phyloP scores from a whole-genome alignment of 2,113 vertebrate genomes.

The Nanger granti region DNA sequence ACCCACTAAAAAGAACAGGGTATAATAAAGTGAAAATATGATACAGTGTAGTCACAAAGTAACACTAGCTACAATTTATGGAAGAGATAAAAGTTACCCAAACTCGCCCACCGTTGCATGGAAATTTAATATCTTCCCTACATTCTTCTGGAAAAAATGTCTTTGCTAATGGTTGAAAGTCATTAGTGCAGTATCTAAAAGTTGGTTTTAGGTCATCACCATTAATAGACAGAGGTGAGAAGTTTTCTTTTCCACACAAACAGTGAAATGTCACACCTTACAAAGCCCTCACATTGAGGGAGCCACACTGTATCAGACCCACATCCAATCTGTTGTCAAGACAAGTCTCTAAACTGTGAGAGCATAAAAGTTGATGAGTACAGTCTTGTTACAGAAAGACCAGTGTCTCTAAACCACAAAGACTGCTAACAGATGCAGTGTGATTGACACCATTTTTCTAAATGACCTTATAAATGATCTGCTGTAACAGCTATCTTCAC shows the following conservation, averaged over 20 bases:
- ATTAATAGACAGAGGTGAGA: not conserved
- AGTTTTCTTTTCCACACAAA: not conserved
- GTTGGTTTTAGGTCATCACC: not conserved
- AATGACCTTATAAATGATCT: not conserved
- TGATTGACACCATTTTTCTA: not conserved
- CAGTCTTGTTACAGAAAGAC: not conserved
- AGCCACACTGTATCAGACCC: not conserved
- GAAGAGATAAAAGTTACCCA: not conserved
- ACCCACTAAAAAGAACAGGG: not conserved
- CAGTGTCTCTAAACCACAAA: not conserved
- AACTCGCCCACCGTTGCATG: not conserved
- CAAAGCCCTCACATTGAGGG: not conserved
- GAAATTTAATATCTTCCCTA: not conserved
- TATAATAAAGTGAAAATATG: not conserved
- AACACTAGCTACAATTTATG: not conserved
- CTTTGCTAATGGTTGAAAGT: not conserved
- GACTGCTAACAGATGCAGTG: not conserved
- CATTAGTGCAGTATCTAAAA: not conserved
- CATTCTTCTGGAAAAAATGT: not conserved
- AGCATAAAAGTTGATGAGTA: not conserved
- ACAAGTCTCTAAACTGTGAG: not conserved
- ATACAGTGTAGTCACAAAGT: not conserved
- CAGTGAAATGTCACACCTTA: not conserved
- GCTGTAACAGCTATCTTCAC: not conserved
- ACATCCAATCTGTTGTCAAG: not conserved